A percentile compares a stretch with the other conserved stretches of the same genome.
Evolutionary conservation across 2,888 invertebrate genomes (phyloP).

Genomic region (Ganaspis brasiliensis): DNA sequence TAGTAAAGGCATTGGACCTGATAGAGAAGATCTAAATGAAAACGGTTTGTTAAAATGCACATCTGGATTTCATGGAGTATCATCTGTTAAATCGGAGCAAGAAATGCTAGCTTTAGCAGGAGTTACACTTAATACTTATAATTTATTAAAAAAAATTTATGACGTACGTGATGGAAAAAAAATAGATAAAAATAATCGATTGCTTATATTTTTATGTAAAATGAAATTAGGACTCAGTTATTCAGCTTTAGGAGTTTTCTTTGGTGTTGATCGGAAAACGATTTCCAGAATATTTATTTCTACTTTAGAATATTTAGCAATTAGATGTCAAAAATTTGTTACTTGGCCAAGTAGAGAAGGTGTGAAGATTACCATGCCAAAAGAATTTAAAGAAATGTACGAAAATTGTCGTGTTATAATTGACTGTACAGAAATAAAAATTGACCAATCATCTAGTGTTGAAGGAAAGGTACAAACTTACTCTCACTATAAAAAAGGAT

Average conservation of each 20-base stretch:
- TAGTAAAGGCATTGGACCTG: no score
- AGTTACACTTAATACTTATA: no score
- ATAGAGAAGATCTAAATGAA: no score
- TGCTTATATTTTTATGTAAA: background rate
- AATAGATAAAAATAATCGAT: background rate
- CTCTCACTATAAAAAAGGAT: conserved; percentile 58
- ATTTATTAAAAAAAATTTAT: no score
- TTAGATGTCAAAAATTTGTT: conserved; percentile 6
- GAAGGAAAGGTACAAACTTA: conserved; percentile 51
- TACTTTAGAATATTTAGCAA: conserved; percentile 14
- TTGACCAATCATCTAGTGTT: conserved; percentile 47
- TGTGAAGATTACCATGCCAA: conserved; percentile 51
- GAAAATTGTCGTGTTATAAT: conserved; percentile 57
- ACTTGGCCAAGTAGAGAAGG: conserved; percentile 22
- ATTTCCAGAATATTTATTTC: conserved; percentile 5
- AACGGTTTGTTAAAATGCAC: no score
- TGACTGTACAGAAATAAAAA: conserved; percentile 57
- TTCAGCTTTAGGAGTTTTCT: background rate
- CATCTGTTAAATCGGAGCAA: no score
- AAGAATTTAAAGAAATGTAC: conserved; percentile 47
- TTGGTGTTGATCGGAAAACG: background rate
- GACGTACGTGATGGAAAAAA: background rate
- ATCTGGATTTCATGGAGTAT: no score
- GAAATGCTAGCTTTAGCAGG: no score
- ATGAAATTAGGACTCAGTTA: conserved; percentile 3